Conservation (phyloP, 2,113 vertebrate genomes). For the Hystrix cristata region DNA sequence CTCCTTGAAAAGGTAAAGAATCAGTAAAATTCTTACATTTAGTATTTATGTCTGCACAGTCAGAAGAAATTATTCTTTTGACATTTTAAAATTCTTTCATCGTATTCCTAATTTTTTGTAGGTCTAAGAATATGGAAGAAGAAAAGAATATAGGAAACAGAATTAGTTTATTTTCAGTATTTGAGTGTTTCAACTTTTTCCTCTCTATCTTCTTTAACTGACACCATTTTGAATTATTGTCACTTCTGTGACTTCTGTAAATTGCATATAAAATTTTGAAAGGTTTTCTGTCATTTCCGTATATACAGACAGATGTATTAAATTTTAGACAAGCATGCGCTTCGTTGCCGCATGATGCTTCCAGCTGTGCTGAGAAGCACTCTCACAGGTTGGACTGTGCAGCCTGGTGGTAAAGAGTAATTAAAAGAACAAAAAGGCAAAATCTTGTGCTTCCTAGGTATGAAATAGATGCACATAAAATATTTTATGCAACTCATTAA, state of each 20-base stretch:
- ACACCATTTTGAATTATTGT: not conserved
- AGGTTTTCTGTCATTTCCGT: not conserved
- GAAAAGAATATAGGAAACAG: not conserved
- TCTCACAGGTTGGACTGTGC: not conserved
- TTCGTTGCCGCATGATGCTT: not conserved
- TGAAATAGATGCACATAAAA: not conserved
- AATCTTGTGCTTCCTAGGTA: not conserved
- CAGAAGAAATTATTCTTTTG: not conserved
- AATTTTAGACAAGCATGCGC: not conserved
- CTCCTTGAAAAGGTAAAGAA: not conserved
- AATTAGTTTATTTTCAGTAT: not conserved
- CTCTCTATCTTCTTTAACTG: slow-evolving; percentile 33
- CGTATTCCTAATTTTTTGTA: not conserved
- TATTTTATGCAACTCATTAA: slow-evolving; percentile 29
- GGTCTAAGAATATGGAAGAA: not conserved
- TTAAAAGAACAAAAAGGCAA: not conserved
- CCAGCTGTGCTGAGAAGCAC: not conserved
- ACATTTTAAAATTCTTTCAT: not conserved
- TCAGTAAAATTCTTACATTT: not conserved
- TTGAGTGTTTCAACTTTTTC: not conserved
- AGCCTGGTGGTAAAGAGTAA: not conserved
- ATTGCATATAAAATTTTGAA: not conserved
- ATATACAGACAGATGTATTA: not conserved
- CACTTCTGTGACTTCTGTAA: not conserved
- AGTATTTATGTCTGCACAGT: not conserved